Base-by-base conservation (phyloP, 2,113 vertebrate species). In the Perca flavescens region DNA sequence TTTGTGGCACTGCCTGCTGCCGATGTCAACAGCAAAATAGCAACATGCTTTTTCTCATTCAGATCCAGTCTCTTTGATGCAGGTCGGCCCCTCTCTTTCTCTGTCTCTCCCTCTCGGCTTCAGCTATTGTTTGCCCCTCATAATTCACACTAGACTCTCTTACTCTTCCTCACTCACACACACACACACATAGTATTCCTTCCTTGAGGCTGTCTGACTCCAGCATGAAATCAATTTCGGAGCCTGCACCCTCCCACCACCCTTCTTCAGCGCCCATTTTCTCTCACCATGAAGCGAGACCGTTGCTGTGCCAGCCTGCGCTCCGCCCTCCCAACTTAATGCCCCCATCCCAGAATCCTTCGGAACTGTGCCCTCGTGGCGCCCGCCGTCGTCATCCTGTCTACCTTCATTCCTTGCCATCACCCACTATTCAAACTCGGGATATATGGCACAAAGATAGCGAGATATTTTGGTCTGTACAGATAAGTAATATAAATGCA, bases 151-250 rank as follows among this genome's bases (percentile, higher is more conserved):
- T 84, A 77, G 72, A 84, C 85, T 75, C 80, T 46, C 79, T 78
- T 53, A 5, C 54, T 65, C 64, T 79, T 87, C 65, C 54, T 83
- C 75, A 67, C 40, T 49, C 52, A 58, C 25, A 10, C 73, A 25
- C 14, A 40, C 56, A 36, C 28, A 52, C 64, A 90, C 69, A 80
- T 75, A 83, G 80, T 86, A 86, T 79, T 85, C 87, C 84, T 86
- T 88, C 89, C 79, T 89, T 25, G 28, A 74, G 86, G 88, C 87
- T 88, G 84, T 93, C 92, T 93, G 92, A 94, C 92, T 93, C 89
- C 87, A 72, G 90, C 93, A 95, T 94, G 93, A 94, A 95, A 95
- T 95, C 90, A 87, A 94, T 95, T 95, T 89, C 36, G 54, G 85
- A 91, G 77, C 77, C 88, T 58, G 83, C 88, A 76, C 74, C 86